These are phyloP conservation scores for Caenorhabditis tropicalis DNA, from an alignment of 1,140 invertebrate genomes.

Conservation along the genomic window DNA sequence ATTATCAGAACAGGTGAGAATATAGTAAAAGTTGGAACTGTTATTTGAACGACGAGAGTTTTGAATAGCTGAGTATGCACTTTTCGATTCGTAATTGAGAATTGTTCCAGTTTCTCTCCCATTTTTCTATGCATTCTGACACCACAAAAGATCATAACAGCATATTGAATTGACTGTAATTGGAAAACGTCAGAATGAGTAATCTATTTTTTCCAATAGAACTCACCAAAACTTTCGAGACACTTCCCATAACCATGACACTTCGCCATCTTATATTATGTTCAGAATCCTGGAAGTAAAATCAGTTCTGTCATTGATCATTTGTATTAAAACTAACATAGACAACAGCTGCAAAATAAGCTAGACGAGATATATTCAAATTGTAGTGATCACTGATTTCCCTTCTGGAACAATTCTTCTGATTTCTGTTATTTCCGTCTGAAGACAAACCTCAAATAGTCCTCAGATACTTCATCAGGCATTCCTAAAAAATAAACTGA, in stretches of 20 bases:
- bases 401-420: neutral
- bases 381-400: conserved; percentile 27
- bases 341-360: conserved; percentile 27
- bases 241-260: conserved; percentile 31
- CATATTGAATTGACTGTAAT: conserved; percentile 15
- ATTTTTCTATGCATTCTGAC: conserved; percentile 5
- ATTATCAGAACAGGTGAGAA: neutral
- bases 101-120: conserved; percentile 9
- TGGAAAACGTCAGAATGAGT: neutral
- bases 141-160: conserved; percentile 5
- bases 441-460: neutral
- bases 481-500: conserved; percentile 13
- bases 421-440: neutral
- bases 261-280: conserved; percentile 11
- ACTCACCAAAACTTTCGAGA: neutral
- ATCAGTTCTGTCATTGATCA: neutral
- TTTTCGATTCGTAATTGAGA: conserved; percentile 11
- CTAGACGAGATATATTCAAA: neutral
- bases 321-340: neutral
- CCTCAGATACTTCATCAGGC: neutral
- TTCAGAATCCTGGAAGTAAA: neutral
- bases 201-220: neutral
- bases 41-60: neutral
- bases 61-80: neutral
- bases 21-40: neutral